Evolutionary conservation across 2,113 vertebrate genomes (phyloP).

Genomic region (Ellobius talpinus): DNA sequence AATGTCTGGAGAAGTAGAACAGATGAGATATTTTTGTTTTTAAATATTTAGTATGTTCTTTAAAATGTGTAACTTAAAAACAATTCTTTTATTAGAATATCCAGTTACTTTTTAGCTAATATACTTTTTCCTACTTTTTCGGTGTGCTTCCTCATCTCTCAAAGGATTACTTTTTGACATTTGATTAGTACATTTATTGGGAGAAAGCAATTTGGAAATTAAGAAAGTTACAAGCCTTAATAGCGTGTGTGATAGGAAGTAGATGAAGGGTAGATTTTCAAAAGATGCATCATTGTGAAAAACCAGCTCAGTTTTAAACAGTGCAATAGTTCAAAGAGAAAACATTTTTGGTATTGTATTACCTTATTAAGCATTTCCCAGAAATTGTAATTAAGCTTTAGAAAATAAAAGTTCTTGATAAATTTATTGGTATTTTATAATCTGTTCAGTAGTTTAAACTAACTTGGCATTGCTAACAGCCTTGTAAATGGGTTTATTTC

Average conservation of each 20-base stretch:
- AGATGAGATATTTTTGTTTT: background rate
- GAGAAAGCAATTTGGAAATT: slow-evolving; percentile 23
- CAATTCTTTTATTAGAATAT: background rate
- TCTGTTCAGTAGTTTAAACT: slow-evolving; percentile 4
- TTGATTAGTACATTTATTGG: slow-evolving; percentile 1
- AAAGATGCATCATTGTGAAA: slow-evolving; percentile 17
- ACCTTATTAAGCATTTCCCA: background rate
- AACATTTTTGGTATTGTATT: slow-evolving; percentile 23
- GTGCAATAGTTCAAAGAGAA: background rate
- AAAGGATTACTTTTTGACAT: background rate
- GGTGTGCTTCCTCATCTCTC: background rate
- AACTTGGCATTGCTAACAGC: background rate
- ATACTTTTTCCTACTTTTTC: background rate
- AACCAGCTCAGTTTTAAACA: background rate
- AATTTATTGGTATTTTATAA: slow-evolving; percentile 7
- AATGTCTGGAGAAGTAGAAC: background rate
- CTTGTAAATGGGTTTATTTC: no score
- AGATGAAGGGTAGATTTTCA: background rate
- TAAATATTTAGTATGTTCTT: slow-evolving; percentile 47
- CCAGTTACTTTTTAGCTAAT: background rate
- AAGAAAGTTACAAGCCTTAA: background rate
- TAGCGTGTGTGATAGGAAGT: background rate
- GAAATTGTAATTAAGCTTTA: background rate
- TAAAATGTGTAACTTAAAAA: background rate
- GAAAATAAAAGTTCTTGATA: background rate